Percentiles rank a stretch among this genome's conserved stretches.
These are phyloP conservation scores for Mastomys coucha DNA, from an alignment of 2,113 vertebrate genomes.

Conservation along the genomic window DNA sequence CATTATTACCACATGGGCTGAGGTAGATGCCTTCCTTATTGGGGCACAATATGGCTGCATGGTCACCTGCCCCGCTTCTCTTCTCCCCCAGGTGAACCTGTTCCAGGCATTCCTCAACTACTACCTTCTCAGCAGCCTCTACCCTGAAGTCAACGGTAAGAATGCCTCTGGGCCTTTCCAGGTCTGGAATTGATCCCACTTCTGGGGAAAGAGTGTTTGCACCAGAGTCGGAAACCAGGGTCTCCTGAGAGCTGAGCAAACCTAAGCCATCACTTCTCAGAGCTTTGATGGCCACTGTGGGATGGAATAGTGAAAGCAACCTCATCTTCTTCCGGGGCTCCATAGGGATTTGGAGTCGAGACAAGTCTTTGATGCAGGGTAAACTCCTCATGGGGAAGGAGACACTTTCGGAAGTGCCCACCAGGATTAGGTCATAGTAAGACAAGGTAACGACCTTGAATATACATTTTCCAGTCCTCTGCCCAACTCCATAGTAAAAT, in stretches of 20 bases:
- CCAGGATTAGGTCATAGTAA: neutral
- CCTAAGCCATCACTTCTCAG: neutral
- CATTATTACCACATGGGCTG: neutral
- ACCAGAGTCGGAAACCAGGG: neutral
- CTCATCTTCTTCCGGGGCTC: neutral
- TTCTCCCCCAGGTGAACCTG: conserved; percentile 74
- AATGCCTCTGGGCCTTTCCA: neutral
- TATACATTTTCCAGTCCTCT: neutral
- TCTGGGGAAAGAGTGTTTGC: neutral
- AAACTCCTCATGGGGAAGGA: neutral
- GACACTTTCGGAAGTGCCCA: neutral
- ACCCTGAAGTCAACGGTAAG: conserved; percentile 84
- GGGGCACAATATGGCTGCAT: fast-evolving
- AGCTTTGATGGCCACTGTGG: neutral
- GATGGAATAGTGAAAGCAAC: neutral
- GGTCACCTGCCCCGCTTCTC: neutral
- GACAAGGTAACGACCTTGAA: neutral
- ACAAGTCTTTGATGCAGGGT: neutral
- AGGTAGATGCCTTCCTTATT: fast-evolving
- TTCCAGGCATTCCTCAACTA: conserved; percentile 83
- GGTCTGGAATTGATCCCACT: neutral
- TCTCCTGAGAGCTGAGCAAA: neutral
- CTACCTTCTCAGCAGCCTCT: conserved; percentile 52
- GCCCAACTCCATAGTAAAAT: neutral
- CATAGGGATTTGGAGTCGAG: neutral